A percentile compares a stretch with the other conserved stretches of the same genome.
Conservation (phyloP, 2,888 invertebrate genomes). For the Agrochola macilenta region DNA sequence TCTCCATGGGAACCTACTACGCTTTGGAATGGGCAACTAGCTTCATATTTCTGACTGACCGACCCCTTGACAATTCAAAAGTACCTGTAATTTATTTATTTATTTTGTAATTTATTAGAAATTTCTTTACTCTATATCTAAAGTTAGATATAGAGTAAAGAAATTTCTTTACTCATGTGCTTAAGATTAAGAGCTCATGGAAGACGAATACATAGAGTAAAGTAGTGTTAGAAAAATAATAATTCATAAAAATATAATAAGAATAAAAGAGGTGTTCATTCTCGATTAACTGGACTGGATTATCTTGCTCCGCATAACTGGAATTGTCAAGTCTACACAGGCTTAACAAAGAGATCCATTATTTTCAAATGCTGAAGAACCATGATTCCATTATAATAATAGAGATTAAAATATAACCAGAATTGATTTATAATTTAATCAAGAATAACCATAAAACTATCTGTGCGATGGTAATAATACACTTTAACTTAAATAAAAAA, state of each 20-base stretch:
- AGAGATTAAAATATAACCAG: not conserved
- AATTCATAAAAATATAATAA: not conserved
- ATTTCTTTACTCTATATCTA: no score
- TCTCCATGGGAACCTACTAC: no score
- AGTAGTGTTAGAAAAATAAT: not conserved
- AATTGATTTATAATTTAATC: constrained; percentile 26
- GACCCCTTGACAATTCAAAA: no score
- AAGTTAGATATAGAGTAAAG: no score
- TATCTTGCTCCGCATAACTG: constrained; percentile 39
- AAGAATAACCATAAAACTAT: constrained; percentile 8
- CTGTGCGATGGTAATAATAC: constrained; percentile 12
- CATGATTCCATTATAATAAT: constrained; percentile 5
- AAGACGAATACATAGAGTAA: no score
- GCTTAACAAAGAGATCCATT: constrained; percentile 29
- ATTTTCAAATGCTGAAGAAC: constrained; percentile 1
- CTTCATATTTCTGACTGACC: no score
- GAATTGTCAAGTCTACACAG: constrained; percentile 27
- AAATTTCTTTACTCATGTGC: no score
- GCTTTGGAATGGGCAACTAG: no score
- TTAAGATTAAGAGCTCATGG: no score
- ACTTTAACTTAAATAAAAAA: constrained; percentile 11
- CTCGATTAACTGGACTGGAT: constrained; percentile 54
- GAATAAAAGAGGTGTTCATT: constrained; percentile 25
- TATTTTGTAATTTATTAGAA: no score
- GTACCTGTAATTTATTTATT: no score